Evolutionary conservation across 2,797 vertebrate genomes (phyloP).

Genomic region (Lagodon rhomboides): DNA sequence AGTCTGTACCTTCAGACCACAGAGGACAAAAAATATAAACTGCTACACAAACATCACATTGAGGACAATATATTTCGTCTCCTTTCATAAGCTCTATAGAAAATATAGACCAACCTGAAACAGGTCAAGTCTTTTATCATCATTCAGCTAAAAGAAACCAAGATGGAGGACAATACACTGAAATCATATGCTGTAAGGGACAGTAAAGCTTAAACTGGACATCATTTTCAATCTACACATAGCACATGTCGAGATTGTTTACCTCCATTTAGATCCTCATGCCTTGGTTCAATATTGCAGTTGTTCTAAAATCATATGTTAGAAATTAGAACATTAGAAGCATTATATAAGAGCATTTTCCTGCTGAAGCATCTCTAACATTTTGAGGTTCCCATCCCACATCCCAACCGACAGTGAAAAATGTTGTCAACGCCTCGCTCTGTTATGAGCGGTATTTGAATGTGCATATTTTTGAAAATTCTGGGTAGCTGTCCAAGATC

Average conservation of each 20-base stretch:
- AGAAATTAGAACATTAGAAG: background rate
- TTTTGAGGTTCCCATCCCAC: background rate
- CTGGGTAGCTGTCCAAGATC: background rate
- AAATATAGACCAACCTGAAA: background rate
- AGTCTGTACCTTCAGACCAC: background rate
- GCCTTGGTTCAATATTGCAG: background rate
- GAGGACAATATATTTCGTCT: slow-evolving; percentile 2
- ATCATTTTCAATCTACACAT: background rate
- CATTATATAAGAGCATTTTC: background rate
- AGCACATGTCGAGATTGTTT: background rate
- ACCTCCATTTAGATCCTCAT: background rate
- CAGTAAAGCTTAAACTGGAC: background rate
- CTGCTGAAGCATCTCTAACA: background rate
- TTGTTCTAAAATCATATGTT: background rate
- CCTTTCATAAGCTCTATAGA: background rate
- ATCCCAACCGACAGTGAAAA: background rate
- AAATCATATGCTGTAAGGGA: background rate
- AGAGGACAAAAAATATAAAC: background rate
- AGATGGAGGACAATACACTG: background rate
- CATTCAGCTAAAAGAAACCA: slow-evolving; percentile 1
- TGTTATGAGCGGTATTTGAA: slow-evolving; percentile 38
- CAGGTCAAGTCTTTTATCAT: background rate
- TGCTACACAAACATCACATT: background rate
- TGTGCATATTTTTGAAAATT: slow-evolving; percentile 14
- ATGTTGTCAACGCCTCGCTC: background rate